Base-by-base conservation (phyloP, 2,888 invertebrate species). In the Formica aserva region DNA sequence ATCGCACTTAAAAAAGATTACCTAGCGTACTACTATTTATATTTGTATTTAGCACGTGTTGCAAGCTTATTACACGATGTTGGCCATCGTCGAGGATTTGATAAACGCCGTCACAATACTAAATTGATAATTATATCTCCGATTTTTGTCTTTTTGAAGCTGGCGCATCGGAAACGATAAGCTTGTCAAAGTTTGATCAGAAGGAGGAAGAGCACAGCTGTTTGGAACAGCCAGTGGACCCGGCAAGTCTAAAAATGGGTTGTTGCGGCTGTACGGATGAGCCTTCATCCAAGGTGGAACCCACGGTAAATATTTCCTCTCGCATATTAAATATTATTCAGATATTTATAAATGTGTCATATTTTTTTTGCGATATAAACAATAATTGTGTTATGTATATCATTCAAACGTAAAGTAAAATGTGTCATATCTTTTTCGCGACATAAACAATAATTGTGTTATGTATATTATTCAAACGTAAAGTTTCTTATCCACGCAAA, bases 241-340 rank as follows among this genome's bases (percentile, higher is more conserved):
- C 38, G 41, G 8, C 22, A 15, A 78, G 15, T 66, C 81, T 88
- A 45, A 89, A 82, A 55, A 94, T 94, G 94, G 92, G 92, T 77
- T 94, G 94, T 77, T 94, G 93, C 78, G 92, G 92, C 62, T 93
- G 93, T 75, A 85, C 91, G 75, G 93, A 94, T 83, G 94, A 94
- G 62, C 86, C 90, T 52, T 89, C 91, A 78, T 89, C 93, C 29
- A 94, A 93, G 89, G 92, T 94, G 87, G 92, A 91, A 65, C 93
- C 93, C 9, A 87, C 85, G 89, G 93, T 94, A 91, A 93, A 89
- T 76, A 71, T 80, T 67, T 69, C 18, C 18, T 66, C 52, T 57
- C 38, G 52, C 65, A 66, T 77, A 78, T 83, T 45, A 38, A 62
- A 75, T 71, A 52, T 63, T 67, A 82, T 65, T 55, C 66, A 9